These are phyloP conservation scores for Chydorus sphaericus DNA, from an alignment of 2,888 invertebrate species.

Conservation along the genomic window DNA sequence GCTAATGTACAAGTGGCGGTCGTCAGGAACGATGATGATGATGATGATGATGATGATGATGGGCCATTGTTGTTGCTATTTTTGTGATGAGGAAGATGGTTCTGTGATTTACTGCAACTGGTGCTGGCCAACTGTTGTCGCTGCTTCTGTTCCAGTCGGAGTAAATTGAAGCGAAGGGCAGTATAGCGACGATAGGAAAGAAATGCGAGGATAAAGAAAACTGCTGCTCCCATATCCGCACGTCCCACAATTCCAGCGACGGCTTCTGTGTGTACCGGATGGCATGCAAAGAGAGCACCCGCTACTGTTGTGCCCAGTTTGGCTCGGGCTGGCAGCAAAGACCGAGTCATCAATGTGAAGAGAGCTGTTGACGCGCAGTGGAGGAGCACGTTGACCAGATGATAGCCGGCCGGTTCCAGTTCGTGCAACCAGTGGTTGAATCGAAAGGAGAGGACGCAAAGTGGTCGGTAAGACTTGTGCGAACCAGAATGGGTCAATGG, in stretches of 20 bases:
- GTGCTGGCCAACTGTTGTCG: constrained; percentile 21
- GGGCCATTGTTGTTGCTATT: constrained; percentile 6
- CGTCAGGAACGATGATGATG: neutral
- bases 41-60: too few relatives aligned
- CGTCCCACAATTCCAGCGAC: constrained; percentile 91
- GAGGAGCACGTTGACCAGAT: constrained; percentile 72
- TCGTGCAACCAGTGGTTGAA: constrained; percentile 59
- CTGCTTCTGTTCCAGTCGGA: constrained; percentile 48
- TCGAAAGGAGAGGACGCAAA: constrained; percentile 77
- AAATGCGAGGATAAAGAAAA: constrained; percentile 76
- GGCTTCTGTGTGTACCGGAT: constrained; percentile 54
- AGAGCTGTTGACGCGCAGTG: constrained; percentile 73
- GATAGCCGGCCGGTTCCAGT: constrained; percentile 66
- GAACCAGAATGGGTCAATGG: constrained; percentile 81
- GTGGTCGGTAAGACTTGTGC: constrained; percentile 90
- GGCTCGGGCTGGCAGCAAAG: constrained; percentile 24
- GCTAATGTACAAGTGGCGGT: neutral
- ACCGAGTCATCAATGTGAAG: constrained; percentile 59
- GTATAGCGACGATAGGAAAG: constrained; percentile 49
- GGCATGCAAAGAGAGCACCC: constrained; percentile 33
- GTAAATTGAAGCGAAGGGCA: neutral
- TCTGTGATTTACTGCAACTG: too few relatives aligned
- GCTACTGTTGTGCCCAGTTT: constrained; percentile 26
- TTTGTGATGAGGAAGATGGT: too few relatives aligned
- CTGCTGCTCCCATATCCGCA: constrained; percentile 82